phyloP scores from a whole-genome alignment of 2,797 vertebrate species.

The Coluber constrictor region DNA sequence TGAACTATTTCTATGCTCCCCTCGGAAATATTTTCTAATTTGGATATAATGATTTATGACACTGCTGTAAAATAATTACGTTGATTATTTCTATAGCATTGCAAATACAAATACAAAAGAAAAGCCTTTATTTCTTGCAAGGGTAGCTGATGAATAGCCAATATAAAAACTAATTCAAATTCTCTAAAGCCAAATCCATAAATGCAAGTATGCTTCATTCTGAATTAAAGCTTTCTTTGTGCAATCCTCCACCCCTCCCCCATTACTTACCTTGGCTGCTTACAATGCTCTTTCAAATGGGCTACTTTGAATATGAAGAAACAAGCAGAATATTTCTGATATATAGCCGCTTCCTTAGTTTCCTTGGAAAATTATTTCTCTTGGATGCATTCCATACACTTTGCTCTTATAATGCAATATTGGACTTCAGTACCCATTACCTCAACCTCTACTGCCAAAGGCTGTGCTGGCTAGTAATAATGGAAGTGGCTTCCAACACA shows the following conservation, averaged over 20 bases:
- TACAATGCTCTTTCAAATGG: background rate
- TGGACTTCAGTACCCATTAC: background rate
- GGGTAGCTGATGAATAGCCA: background rate
- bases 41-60: background rate
- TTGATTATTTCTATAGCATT: background rate
- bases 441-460: background rate
- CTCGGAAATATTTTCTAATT: background rate
- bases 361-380: background rate
- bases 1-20: background rate
- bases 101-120: background rate
- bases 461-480: background rate
- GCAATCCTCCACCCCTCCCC: background rate
- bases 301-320: slow-evolving; percentile 1
- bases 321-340: background rate
- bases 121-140: background rate
- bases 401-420: background rate
- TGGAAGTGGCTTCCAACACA: background rate
- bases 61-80: background rate
- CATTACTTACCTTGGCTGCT: background rate
- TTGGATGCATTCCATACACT: background rate
- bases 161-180: background rate
- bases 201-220: background rate
- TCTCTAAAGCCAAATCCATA: slow-evolving; percentile 4
- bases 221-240: background rate
- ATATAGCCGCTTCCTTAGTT: background rate